These are phyloP conservation scores for Pithys albifrons DNA, from an alignment of 2,113 vertebrate species.

Conservation along the genomic window DNA sequence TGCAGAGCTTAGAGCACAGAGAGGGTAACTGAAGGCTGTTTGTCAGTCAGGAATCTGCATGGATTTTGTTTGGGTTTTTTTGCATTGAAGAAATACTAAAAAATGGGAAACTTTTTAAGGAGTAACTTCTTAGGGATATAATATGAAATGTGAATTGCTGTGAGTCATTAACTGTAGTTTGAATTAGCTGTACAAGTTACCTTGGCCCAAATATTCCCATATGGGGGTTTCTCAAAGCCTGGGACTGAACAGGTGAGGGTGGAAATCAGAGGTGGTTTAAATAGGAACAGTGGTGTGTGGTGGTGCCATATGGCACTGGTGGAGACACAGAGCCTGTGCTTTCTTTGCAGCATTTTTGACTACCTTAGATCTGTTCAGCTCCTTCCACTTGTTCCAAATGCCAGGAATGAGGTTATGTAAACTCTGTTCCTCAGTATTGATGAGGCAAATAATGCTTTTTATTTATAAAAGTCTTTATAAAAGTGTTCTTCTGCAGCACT, in stretches of 20 bases:
- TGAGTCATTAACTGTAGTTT: background rate
- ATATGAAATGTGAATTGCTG: background rate
- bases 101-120: background rate
- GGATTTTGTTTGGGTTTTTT: background rate
- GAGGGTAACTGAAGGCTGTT: background rate
- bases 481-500: background rate
- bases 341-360: background rate
- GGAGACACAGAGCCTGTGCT: background rate
- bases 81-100: background rate
- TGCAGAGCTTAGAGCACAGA: background rate
- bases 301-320: conserved; percentile 21
- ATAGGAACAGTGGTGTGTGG: background rate
- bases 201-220: background rate
- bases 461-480: background rate
- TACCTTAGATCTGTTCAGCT: conserved; percentile 6
- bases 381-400: conserved; percentile 26
- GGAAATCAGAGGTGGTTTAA: background rate
- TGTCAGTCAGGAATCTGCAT: background rate
- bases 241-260: conserved; percentile 26
- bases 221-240: conserved; percentile 3
- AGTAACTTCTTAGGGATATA: background rate
- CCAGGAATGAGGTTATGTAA: background rate
- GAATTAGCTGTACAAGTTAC: background rate
- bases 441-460: background rate
- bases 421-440: background rate